Evolutionary conservation across 1,140 invertebrate species (phyloP), one percentile per base, ranked within the genome.

Genomic region (Chelonus insularis): DNA sequence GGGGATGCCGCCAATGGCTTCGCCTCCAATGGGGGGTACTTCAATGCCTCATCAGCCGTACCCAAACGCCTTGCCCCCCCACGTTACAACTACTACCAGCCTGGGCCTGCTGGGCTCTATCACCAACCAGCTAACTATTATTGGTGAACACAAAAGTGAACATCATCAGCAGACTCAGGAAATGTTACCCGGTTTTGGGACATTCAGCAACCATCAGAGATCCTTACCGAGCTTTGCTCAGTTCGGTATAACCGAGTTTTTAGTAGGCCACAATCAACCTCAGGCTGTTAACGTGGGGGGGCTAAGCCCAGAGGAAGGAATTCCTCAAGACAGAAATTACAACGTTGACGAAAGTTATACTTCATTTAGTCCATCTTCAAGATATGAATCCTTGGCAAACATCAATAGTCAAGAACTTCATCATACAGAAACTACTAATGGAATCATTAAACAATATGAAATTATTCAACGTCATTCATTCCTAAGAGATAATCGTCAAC

Each of bases 61-160:
- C 88, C 88, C 88, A 89, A 89, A 90, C 88, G 88, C 80, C 83
- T 86, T 86, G 86, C 86, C 88, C 89, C 88, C 88, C 88, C 88
- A 89, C 88, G 88, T 89, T 89, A 88, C 85, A 86, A 84, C 84
- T 86, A 86, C 83, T 80, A 74, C 73, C 79, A 78, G 54, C 74
- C 72, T 70, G 72, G 71, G 52, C 62, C 75, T 73, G 62, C 73
- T 76, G 77, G 75, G 76, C 79, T 84, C 82, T 87, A 86, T 85
- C 87, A 88, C 80, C 87, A 87, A 79, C 81, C 84, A 82, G 75
- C 84, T 79, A 86, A 88, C 77, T 88, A 87, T 84, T 89, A 88
- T 84, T 89, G 88, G 87, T 87, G n/a, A 87, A 87, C 78, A 73
- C 78, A 72, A 72, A 76, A 41, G 48, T 68, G 50, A 45, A 37